Percentiles rank a stretch among this genome's conserved stretches.
phyloP scores from a whole-genome alignment of 2,797 vertebrate species.

The Lepilemur ruficaudatus region DNA sequence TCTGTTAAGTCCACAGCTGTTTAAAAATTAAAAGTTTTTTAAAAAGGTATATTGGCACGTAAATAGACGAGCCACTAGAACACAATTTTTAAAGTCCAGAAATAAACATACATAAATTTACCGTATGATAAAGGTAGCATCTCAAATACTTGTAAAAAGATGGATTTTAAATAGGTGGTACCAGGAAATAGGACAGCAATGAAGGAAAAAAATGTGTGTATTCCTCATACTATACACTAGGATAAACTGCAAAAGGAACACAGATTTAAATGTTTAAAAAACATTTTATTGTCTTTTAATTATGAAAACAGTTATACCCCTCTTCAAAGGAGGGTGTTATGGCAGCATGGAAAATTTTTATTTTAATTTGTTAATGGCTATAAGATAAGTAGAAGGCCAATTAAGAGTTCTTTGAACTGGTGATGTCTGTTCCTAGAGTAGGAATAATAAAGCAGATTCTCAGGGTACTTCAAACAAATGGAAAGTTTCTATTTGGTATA shows the following conservation, averaged over 20 bases:
- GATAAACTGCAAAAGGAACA: neutral
- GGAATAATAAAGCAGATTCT: neutral
- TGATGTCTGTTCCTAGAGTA: neutral
- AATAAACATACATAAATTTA: neutral
- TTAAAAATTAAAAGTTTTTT: neutral
- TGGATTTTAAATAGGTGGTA: neutral
- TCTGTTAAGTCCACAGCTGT: neutral
- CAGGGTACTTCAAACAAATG: neutral
- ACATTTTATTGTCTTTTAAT: neutral
- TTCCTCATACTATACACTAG: neutral
- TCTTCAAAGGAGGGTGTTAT: neutral
- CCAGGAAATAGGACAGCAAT: neutral
- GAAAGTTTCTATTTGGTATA: neutral
- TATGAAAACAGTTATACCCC: neutral
- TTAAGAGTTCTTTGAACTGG: neutral
- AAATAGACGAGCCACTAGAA: neutral
- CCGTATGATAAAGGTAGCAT: neutral
- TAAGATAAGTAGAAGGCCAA: neutral
- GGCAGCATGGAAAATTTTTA: neutral
- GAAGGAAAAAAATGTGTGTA: neutral
- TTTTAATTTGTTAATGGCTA: neutral
- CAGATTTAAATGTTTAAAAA: neutral
- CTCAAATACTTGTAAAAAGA: constrained; percentile 3
- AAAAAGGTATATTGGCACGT: neutral
- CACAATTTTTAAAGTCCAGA: neutral